Base-by-base conservation (phyloP, 2,888 invertebrate species). In the Cetonia aurata region DNA sequence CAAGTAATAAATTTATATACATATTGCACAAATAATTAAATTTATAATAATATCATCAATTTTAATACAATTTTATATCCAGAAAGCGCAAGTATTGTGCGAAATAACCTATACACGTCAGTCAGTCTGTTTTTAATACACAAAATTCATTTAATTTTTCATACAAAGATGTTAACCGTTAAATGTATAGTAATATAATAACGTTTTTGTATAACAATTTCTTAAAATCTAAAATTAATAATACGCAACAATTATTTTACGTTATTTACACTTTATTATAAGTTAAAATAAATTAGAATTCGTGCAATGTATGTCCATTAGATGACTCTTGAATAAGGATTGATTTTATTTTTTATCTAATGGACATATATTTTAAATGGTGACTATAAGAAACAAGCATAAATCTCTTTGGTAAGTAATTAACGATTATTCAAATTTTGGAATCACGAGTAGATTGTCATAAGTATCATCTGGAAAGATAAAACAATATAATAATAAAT, bases 401-500 rank as follows among this genome's bases (percentile, higher is more conserved):
- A 55, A 10, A 55, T 44, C 17, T 70, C 69, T 70, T 70, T 70
- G 69, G 69, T 70, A 62, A 53, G 44, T 62, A 56, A 55, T 46
- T 48, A 17, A 9, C 65, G 31, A n/a, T 46, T 86, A 56, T 56
- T 37, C 8, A 37, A 9, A n/a, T 8, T 15, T 17, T 25, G 12
- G 52, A 46, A 50, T 65, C 84, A 89, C 53, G 89, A 89, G 78
- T 89, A 89, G 73, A 88, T 88, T 4, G 89, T 89, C 88, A 89
- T 88, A 75, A 89, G 80, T 70, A 88, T 89, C 86, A 89, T 86
- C 88, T 88, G 82, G 69, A 87, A 85, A 71, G n/a, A n/a, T n/a
- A n/a, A 71, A 8, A 56, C 1, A 56, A 42, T 9, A 13, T 9
- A 25, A 55, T 37, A 10, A 17, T 19, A n/a, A n/a, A n/a, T 44